Evolutionary conservation across 2,888 invertebrate species (phyloP).

Genomic region (Agrilus cyanescens): DNA sequence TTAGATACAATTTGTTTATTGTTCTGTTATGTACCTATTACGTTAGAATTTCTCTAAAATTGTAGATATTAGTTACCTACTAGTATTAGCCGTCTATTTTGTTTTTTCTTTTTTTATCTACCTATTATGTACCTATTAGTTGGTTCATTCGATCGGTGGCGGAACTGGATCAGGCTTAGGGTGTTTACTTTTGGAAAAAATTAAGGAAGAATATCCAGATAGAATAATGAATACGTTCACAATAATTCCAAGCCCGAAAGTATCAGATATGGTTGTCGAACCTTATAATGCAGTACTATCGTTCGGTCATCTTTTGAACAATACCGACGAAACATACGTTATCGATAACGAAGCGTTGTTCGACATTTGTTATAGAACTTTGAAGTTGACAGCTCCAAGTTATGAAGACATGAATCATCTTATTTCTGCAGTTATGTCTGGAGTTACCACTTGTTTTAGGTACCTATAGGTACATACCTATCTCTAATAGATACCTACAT

Average conservation of each 20-base stretch:
- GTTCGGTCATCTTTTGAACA: conserved; percentile 45
- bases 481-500: no score
- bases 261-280: conserved; percentile 54
- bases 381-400: conserved; percentile 47
- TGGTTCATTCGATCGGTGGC: conserved; percentile 64
- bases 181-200: conserved; percentile 57
- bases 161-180: conserved; percentile 70
- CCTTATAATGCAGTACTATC: conserved; percentile 51
- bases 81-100: no score
- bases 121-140: conserved; percentile 1
- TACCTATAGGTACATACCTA: no score
- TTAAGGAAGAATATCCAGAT: conserved; percentile 67
- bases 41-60: no score
- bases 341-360: conserved; percentile 53
- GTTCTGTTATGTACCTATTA: no score
- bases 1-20: no score
- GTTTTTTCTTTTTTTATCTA: no score
- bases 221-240: conserved; percentile 64
- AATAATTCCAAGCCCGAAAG: conserved; percentile 54
- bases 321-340: conserved; percentile 49
- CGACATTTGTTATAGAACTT: conserved; percentile 49
- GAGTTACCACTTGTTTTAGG: conserved; percentile 49
- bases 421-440: conserved; percentile 44
- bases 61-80: no score
- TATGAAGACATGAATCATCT: conserved; percentile 45